These are phyloP conservation scores for Drosophila melanosoma DNA, from an alignment of 2,888 invertebrate genomes.

Conservation along the genomic window DNA sequence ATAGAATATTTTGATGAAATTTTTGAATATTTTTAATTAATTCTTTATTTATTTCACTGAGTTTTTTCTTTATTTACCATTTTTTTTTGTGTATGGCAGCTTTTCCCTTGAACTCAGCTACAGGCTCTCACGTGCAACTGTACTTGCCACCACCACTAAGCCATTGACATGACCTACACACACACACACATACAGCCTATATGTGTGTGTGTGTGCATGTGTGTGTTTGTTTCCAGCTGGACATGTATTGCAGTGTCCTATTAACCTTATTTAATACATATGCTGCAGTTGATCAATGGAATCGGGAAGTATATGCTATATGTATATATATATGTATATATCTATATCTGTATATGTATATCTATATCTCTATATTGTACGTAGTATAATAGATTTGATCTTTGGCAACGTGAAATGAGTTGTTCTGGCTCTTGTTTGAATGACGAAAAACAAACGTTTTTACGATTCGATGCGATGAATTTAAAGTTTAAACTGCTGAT, in stretches of 20 bases:
- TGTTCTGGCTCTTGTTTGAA: not conserved
- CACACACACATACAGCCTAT: not conserved
- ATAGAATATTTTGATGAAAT: not conserved
- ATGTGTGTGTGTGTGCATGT: not conserved
- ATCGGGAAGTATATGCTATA: constrained; percentile 3
- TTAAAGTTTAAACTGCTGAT: not conserved
- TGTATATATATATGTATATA: not conserved
- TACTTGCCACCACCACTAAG: constrained; percentile 21
- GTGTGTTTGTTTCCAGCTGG: constrained; percentile 38
- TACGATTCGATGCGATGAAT: constrained; percentile 5
- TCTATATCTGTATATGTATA: not conserved
- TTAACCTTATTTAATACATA: constrained; percentile 43
- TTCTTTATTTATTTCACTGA: not conserved
- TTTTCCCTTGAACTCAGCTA: constrained; percentile 17
- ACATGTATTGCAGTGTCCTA: constrained; percentile 37
- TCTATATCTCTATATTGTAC: not conserved
- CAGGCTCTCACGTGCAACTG: constrained; percentile 42
- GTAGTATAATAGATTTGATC: constrained; percentile 30
- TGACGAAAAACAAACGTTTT: constrained; percentile 28
- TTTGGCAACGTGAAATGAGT: constrained; percentile 58
- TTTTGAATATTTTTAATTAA: not conserved
- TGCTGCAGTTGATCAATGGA: constrained; percentile 53
- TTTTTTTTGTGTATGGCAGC: too few relatives aligned
- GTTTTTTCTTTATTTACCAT: not conserved
- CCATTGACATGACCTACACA: constrained; percentile 53